phyloP scores from a whole-genome alignment of 2,113 vertebrate genomes.

The rabbit (Oryctolagus cuniculus) region DNA sequence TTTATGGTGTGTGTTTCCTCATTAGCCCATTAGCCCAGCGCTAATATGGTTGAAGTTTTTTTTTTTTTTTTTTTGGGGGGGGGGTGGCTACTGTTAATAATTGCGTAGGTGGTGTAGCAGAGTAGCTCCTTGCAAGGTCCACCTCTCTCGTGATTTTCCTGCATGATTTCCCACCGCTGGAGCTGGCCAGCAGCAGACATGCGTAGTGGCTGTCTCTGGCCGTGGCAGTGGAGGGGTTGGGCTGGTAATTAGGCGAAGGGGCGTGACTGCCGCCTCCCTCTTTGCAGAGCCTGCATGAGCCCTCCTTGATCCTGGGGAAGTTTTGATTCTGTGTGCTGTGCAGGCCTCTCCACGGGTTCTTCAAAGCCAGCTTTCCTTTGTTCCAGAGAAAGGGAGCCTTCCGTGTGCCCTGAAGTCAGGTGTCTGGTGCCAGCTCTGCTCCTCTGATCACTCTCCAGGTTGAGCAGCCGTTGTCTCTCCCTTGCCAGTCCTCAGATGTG shows the following conservation, averaged over 20 bases:
- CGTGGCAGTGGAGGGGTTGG: neutral
- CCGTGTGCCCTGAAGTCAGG: slow-evolving; percentile 63
- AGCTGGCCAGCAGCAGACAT: slow-evolving; percentile 50
- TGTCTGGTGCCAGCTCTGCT: slow-evolving; percentile 57
- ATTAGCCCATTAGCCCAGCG: slow-evolving; percentile 26
- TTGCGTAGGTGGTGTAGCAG: slow-evolving; percentile 44
- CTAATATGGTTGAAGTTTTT: neutral
- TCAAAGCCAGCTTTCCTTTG: slow-evolving; percentile 73
- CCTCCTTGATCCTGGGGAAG: slow-evolving; percentile 51
- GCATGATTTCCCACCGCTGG: slow-evolving; percentile 42
- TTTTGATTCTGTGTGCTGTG: slow-evolving; percentile 72
- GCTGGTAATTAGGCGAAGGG: slow-evolving; percentile 67
- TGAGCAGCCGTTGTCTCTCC: neutral
- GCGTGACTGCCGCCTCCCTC: neutral
- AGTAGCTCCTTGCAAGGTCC: slow-evolving; percentile 59
- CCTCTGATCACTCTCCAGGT: slow-evolving; percentile 49
- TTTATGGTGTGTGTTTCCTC: slow-evolving; percentile 51
- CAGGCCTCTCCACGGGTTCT: slow-evolving; percentile 70
- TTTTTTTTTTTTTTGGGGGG: neutral
- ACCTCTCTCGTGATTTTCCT: slow-evolving; percentile 72
- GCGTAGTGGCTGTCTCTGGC: slow-evolving; percentile 57
- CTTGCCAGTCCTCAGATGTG: slow-evolving; percentile 21
- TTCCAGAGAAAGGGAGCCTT: slow-evolving; percentile 70
- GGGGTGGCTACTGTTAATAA: slow-evolving; percentile 64
- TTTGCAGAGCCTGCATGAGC: slow-evolving; percentile 67